Conservation (phyloP, 1,140 invertebrate species). For the Eupeodes corollae region DNA sequence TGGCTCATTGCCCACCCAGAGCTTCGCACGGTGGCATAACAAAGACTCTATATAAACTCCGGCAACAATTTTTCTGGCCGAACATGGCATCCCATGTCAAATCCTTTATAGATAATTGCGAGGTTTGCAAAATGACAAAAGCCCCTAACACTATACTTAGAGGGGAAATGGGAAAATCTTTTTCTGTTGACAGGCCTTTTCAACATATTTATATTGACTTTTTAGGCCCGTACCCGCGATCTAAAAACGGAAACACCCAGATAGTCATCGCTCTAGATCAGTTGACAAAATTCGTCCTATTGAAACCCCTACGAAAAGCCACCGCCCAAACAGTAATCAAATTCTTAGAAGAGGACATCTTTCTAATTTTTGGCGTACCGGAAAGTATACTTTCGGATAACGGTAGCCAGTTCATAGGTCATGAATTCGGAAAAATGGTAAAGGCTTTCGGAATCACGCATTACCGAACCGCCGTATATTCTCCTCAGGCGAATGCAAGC, state of each 20-base stretch:
- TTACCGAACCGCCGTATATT: neutral
- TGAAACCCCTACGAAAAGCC: neutral
- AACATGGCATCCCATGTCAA: too few relatives aligned
- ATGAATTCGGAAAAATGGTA: slow-evolving; percentile 1
- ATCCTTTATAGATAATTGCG: slow-evolving; percentile 1
- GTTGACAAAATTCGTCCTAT: too few relatives aligned
- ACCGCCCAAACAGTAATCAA: neutral
- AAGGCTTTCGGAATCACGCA: slow-evolving; percentile 1
- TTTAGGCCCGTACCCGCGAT: neutral
- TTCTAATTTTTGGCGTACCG: too few relatives aligned
- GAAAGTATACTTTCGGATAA: too few relatives aligned
- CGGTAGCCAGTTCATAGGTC: slow-evolving; percentile 5
- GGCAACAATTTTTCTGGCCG: too few relatives aligned
- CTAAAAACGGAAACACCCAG: neutral
- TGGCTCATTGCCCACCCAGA: too few relatives aligned
- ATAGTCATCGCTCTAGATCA: too few relatives aligned
- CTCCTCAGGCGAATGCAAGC: too few relatives aligned
- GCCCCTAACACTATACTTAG: too few relatives aligned
- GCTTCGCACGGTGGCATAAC: neutral
- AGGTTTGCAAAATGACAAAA: too few relatives aligned
- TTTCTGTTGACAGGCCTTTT: neutral
- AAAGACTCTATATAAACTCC: neutral
- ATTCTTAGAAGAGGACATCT: neutral
- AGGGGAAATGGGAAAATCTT: neutral
- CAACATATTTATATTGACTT: neutral